Conservation (phyloP, 2,888 invertebrate species). For the Aelia acuminata region DNA sequence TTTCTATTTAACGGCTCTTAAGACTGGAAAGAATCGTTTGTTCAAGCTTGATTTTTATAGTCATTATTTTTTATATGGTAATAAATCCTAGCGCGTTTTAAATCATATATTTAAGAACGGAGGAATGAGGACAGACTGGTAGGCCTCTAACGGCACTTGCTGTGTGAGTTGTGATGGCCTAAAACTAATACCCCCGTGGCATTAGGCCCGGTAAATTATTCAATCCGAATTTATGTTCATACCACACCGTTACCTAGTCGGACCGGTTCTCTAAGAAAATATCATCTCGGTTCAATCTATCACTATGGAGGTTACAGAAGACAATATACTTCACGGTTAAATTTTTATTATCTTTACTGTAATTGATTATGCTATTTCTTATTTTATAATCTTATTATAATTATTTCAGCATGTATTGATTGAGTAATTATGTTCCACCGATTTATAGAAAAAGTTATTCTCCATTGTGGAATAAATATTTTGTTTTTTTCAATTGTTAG, state of each 20-base stretch:
- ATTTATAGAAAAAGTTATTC: no score
- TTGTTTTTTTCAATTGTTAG: no score
- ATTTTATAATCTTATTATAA: neutral
- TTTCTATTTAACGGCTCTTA: neutral
- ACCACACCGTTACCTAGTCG: neutral
- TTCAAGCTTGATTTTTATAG: neutral
- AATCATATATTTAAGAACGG: neutral
- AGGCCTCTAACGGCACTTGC: neutral
- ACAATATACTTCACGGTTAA: neutral
- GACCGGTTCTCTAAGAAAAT: neutral
- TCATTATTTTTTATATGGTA: neutral
- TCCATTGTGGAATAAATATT: no score
- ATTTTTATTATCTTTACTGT: neutral
- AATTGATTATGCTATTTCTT: neutral
- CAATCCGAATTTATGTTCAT: conserved; percentile 27
- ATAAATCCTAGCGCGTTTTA: neutral
- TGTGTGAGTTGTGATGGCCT: conserved; percentile 5
- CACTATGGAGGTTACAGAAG: neutral
- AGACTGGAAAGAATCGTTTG: neutral
- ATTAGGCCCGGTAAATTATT: conserved; percentile 8
- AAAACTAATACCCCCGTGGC: neutral
- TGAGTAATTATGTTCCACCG: neutral
- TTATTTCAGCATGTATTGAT: neutral
- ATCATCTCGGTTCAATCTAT: neutral
- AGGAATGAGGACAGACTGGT: neutral